phyloP scores from a whole-genome alignment of 2,797 vertebrate genomes.

The Thunnus albacares region DNA sequence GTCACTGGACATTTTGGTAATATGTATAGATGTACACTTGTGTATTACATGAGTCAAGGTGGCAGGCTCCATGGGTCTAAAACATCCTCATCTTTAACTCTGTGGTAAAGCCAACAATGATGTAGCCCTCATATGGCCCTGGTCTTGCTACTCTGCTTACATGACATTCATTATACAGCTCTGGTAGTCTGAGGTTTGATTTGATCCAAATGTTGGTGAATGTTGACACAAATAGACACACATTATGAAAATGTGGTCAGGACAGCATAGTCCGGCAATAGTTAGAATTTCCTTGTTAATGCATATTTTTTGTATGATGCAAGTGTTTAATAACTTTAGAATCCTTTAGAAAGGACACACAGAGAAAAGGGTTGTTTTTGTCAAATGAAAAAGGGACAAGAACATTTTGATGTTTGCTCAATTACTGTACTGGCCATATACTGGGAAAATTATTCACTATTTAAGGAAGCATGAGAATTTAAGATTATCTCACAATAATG shows the following conservation, averaged over 20 bases:
- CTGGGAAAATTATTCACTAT: not conserved
- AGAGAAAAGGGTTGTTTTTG: not conserved
- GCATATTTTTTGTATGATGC: slow-evolving; percentile 15
- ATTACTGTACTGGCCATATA: not conserved
- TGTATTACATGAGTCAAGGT: not conserved
- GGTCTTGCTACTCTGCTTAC: not conserved
- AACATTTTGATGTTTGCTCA: not conserved
- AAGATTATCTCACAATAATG: not conserved
- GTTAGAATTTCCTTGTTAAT: not conserved
- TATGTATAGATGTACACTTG: not conserved
- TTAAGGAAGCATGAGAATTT: not conserved
- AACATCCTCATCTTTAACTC: not conserved
- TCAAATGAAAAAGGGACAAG: not conserved
- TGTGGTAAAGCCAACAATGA: not conserved
- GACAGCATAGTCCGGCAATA: not conserved
- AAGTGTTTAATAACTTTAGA: not conserved
- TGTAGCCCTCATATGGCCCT: not conserved
- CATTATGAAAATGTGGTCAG: not conserved
- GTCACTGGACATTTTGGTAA: slow-evolving; percentile 8
- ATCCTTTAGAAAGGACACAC: not conserved
- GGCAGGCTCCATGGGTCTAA: not conserved
- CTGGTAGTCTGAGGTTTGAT: not conserved
- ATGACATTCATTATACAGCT: not conserved
- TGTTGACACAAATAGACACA: not conserved
- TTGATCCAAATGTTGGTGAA: slow-evolving; percentile 11